Percentiles rank a stretch among this genome's conserved stretches.
Conservation (phyloP, 2,797 vertebrate species). For the Poecilia picta region DNA sequence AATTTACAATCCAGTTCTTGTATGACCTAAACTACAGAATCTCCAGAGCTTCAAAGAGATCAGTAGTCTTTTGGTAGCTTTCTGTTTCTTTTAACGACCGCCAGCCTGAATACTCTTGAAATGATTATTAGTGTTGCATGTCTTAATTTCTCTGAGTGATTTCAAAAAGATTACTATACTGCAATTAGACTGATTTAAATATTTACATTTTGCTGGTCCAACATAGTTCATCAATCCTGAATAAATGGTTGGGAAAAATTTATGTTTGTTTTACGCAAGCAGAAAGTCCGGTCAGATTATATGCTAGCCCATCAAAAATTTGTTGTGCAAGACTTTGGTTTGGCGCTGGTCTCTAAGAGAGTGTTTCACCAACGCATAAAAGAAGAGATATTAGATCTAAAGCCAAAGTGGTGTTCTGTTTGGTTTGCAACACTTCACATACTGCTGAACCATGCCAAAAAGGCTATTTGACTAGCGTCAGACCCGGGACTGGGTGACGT, state of each 20-base stretch:
- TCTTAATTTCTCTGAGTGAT: not conserved
- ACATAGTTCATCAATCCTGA: not conserved
- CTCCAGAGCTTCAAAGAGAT: not conserved
- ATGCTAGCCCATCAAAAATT: slow-evolving; percentile 34
- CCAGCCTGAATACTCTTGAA: not conserved
- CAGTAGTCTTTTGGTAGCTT: not conserved
- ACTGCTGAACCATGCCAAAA: slow-evolving; percentile 59
- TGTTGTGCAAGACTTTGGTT: slow-evolving; percentile 18
- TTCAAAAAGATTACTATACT: not conserved
- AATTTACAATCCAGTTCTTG: not conserved
- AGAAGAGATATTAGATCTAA: slow-evolving; percentile 47
- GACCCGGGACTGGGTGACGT: slow-evolving; percentile 47
- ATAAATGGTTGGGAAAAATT: not conserved
- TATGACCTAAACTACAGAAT: not conserved
- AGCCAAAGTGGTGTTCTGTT: slow-evolving; percentile 52
- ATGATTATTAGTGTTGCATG: not conserved
- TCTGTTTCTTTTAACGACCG: not conserved
- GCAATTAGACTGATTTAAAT: not conserved
- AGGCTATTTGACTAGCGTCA: slow-evolving; percentile 53
- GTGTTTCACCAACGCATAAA: slow-evolving; percentile 13
- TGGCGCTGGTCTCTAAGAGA: slow-evolving; percentile 18
- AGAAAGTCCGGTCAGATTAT: slow-evolving; percentile 31
- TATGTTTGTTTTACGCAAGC: slow-evolving; percentile 6
- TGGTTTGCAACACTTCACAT: slow-evolving; percentile 43
- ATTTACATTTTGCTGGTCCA: not conserved